A percentile compares a stretch with the other conserved stretches of the same genome.
phyloP scores from a whole-genome alignment of 1,140 invertebrate species.

The Delia radicum region DNA sequence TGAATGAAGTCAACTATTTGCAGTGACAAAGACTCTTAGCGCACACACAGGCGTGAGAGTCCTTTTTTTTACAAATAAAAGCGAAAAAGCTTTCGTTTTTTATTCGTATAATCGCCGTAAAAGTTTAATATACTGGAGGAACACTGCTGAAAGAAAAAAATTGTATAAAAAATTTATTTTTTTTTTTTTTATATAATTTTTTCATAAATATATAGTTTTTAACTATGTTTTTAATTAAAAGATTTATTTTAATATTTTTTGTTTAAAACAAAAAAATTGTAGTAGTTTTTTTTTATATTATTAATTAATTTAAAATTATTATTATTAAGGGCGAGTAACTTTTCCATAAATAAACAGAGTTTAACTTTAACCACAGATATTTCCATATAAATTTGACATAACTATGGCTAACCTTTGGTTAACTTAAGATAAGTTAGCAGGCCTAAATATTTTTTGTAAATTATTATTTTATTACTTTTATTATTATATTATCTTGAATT shows the following conservation, averaged over 20 bases:
- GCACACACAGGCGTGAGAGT: constrained; percentile 13
- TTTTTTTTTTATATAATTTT: constrained; percentile 18
- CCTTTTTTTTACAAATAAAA: background rate
- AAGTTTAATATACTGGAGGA: constrained; percentile 18
- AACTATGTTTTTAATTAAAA: background rate
- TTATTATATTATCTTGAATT: background rate
- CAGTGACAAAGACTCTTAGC: background rate
- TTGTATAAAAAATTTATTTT: constrained; percentile 14
- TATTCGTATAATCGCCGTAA: background rate
- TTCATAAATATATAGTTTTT: background rate
- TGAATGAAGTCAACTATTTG: constrained; percentile 13
- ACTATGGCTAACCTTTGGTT: too few relatives aligned
- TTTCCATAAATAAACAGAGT: too few relatives aligned
- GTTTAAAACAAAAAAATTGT: background rate
- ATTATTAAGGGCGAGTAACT: too few relatives aligned
- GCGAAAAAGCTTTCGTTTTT: background rate
- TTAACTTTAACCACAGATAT: too few relatives aligned
- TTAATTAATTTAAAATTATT: too few relatives aligned
- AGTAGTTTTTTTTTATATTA: background rate
- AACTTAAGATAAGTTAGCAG: too few relatives aligned
- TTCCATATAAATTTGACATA: too few relatives aligned
- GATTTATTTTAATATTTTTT: background rate
- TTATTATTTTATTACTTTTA: background rate
- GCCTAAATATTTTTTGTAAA: background rate
- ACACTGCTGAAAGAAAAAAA: constrained; percentile 17